Evolutionary conservation across 2,888 invertebrate genomes (phyloP).

Genomic region (Arrhopalites spinosus): DNA sequence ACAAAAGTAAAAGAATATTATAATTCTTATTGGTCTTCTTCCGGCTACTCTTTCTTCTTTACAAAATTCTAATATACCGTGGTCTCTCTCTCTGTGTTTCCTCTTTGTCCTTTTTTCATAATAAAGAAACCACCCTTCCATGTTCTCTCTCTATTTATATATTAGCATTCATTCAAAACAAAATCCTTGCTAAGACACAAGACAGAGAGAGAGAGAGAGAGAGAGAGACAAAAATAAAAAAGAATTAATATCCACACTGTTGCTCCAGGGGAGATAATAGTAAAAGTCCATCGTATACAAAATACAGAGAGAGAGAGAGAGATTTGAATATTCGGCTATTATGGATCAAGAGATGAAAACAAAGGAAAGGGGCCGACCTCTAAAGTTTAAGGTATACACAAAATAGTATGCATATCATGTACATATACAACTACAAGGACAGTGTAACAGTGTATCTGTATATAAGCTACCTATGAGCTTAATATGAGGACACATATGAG

Average conservation of each 20-base stretch:
- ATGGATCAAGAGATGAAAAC: constrained; percentile 29
- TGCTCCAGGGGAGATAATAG: constrained; percentile 13
- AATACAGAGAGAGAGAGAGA: neutral
- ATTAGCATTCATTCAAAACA: neutral
- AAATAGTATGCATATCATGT: neutral
- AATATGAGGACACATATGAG: too few relatives aligned
- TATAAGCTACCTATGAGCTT: too few relatives aligned
- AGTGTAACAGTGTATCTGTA: too few relatives aligned
- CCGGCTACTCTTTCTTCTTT: constrained; percentile 13
- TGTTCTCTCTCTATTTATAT: constrained; percentile 1
- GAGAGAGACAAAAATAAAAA: constrained; percentile 32
- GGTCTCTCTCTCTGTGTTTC: neutral
- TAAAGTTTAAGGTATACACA: neutral
- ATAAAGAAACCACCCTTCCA: constrained; percentile 31
- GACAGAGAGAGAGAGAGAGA: constrained; percentile 11
- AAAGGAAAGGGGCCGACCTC: constrained; percentile 10
- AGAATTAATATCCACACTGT: constrained; percentile 30
- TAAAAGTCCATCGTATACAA: constrained; percentile 17
- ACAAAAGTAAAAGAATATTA: neutral
- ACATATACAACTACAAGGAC: too few relatives aligned
- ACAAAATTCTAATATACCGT: neutral
- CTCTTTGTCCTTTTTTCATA: neutral
- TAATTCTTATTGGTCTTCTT: constrained; percentile 17
- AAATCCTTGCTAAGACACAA: constrained; percentile 8
- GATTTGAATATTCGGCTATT: constrained; percentile 18